Evolutionary conservation across 1,140 invertebrate genomes (phyloP).

Genomic region (Phocides pigmalion): DNA sequence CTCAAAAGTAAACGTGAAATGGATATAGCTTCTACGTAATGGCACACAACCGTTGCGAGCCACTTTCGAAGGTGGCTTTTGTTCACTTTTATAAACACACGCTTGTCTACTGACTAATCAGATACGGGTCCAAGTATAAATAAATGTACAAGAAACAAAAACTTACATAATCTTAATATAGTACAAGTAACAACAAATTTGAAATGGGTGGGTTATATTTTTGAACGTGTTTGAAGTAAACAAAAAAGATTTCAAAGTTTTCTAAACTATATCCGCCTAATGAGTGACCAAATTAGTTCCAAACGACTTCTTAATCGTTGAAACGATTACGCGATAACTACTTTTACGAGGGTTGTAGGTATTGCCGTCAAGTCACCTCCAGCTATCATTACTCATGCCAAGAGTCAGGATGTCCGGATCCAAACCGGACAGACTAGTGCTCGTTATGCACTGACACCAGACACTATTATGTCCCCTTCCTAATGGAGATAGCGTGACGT

Average conservation of each 20-base stretch:
- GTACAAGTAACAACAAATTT: neutral
- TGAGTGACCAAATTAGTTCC: neutral
- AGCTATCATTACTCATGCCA: conserved; percentile 4
- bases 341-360: neutral
- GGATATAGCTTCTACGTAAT: conserved; percentile 13
- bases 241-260: neutral
- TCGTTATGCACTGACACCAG: conserved; percentile 34
- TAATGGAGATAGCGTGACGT: conserved; percentile 60
- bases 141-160: no score
- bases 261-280: neutral
- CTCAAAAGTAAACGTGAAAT: conserved; percentile 45
- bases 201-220: neutral
- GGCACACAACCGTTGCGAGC: conserved; percentile 7
- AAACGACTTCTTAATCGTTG: conserved; percentile 15
- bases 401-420: conserved; percentile 41
- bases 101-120: neutral
- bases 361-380: neutral
- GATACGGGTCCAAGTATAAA: neutral
- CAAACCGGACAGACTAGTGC: conserved; percentile 33
- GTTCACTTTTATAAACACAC: conserved; percentile 4
- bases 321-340: conserved; percentile 12
- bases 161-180: neutral
- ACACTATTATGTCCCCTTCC: conserved; percentile 51
- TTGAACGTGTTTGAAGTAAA: neutral
- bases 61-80: conserved; percentile 10